Conservation (phyloP, 2,888 invertebrate genomes). For the Acrobasis repandana region DNA sequence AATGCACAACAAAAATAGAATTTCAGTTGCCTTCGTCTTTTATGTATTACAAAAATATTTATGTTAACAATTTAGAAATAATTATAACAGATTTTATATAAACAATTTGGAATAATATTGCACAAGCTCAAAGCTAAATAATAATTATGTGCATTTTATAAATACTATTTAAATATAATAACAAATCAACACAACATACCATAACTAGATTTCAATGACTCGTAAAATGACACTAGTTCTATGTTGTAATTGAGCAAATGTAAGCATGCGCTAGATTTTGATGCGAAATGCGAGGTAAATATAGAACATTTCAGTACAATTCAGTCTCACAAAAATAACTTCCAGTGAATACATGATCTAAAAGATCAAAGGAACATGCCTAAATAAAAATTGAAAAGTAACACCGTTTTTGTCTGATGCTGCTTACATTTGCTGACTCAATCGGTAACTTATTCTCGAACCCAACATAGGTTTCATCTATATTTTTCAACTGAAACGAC, state of each 20-base stretch:
- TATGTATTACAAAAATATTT: slow-evolving; percentile 76
- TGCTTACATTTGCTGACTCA: slow-evolving; percentile 24
- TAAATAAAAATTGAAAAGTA: neutral
- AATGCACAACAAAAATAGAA: slow-evolving; percentile 82
- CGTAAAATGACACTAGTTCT: slow-evolving; percentile 54
- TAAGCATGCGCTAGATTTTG: slow-evolving; percentile 21
- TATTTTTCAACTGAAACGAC: slow-evolving; percentile 35
- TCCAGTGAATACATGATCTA: neutral
- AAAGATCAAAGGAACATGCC: neutral
- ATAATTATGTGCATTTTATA: slow-evolving; percentile 68
- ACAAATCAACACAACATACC: slow-evolving; percentile 76
- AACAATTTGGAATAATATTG: slow-evolving; percentile 81
- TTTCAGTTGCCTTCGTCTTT: slow-evolving; percentile 81
- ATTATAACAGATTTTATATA: slow-evolving; percentile 73
- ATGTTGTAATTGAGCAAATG: slow-evolving; percentile 38
- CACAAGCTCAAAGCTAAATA: slow-evolving; percentile 79
- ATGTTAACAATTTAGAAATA: slow-evolving; percentile 80
- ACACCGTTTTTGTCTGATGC: slow-evolving; percentile 1
- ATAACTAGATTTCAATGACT: slow-evolving; percentile 60
- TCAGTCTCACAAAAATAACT: slow-evolving; percentile 13
- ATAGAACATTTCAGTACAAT: neutral
- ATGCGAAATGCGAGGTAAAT: slow-evolving; percentile 7
- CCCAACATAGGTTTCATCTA: slow-evolving; percentile 32
- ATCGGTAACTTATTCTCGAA: slow-evolving; percentile 31
- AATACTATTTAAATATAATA: slow-evolving; percentile 70